These are phyloP conservation scores for Drosophila trapezifrons DNA, from an alignment of 1,140 invertebrate genomes.

Conservation along the genomic window DNA sequence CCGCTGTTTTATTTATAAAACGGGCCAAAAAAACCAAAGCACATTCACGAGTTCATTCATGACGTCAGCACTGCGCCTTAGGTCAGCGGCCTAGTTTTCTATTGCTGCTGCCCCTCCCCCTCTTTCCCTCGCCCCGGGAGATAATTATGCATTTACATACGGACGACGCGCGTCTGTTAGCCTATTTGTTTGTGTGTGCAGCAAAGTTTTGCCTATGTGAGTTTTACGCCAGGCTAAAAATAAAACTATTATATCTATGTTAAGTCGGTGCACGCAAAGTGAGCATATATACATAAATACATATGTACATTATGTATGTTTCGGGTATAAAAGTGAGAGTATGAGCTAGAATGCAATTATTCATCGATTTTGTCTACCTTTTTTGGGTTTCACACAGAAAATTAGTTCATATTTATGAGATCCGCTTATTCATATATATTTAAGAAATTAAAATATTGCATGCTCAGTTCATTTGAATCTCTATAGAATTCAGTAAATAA, in stretches of 20 bases:
- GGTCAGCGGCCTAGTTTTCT: conserved; percentile 83
- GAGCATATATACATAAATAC: conserved; percentile 1
- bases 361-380: conserved; percentile 7
- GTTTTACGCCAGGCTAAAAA: conserved; percentile 72
- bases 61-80: conserved; percentile 79
- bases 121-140: conserved; percentile 2
- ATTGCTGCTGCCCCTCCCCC: conserved; percentile 18
- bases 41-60: conserved; percentile 81
- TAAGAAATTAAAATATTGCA: no score
- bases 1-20: conserved; percentile 55
- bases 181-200: conserved; percentile 20
- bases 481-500: not conserved
- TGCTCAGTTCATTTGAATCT: no score
- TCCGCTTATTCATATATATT: no score
- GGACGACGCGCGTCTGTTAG: conserved; percentile 10
- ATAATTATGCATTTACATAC: conserved; percentile 59
- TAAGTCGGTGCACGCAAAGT: conserved; percentile 34
- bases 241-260: conserved; percentile 71
- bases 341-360: conserved; percentile 15
- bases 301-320: not conserved
- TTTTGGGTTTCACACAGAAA: not conserved
- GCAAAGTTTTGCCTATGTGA: conserved; percentile 39
- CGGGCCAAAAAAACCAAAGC: conserved; percentile 49
- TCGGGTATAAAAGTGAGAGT: not conserved
- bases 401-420: no score